phyloP scores from a whole-genome alignment of 2,888 invertebrate genomes.

The Megaustenia siamemsis region DNA sequence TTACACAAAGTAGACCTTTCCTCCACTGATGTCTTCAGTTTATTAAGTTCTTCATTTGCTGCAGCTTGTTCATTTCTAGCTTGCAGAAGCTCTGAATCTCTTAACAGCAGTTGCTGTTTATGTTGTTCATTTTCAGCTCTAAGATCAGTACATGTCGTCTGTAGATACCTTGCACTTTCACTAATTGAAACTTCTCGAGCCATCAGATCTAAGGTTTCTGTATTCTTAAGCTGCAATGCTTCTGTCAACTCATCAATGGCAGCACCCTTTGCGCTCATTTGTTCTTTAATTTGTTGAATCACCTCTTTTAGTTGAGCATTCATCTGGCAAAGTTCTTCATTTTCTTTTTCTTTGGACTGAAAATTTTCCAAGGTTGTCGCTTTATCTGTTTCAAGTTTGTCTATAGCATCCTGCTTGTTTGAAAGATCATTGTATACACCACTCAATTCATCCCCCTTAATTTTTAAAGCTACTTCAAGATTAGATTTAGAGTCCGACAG shows the following conservation, averaged over 20 bases:
- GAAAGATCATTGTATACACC: constrained; percentile 3
- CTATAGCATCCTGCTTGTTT: not conserved
- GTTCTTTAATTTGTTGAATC: not conserved
- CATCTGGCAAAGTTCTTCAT: not conserved
- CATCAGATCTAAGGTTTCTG: constrained; percentile 2
- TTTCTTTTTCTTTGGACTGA: not conserved
- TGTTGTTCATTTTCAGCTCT: not conserved
- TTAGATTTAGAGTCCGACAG: constrained; percentile 19
- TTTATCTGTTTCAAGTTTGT: not conserved
- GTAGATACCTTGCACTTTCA: not conserved
- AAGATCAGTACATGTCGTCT: not conserved
- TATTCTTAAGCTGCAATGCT: not conserved
- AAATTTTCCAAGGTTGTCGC: not conserved
- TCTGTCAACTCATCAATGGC: constrained; percentile 3
- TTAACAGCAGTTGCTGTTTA: not conserved
- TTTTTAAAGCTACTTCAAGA: constrained; percentile 29
- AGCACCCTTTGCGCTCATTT: not conserved
- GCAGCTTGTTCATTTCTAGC: not conserved
- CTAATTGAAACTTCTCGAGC: not conserved
- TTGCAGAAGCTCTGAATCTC: not conserved
- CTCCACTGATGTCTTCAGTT: not conserved
- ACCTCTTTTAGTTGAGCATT: not conserved
- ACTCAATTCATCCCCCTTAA: constrained; percentile 16
- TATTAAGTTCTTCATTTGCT: not conserved
- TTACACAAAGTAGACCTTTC: constrained; percentile 2